A percentile compares a stretch with the other conserved stretches of the same genome.
These are phyloP conservation scores for Gulo gulo DNA, from an alignment of 2,113 vertebrate genomes.

Conservation along the genomic window DNA sequence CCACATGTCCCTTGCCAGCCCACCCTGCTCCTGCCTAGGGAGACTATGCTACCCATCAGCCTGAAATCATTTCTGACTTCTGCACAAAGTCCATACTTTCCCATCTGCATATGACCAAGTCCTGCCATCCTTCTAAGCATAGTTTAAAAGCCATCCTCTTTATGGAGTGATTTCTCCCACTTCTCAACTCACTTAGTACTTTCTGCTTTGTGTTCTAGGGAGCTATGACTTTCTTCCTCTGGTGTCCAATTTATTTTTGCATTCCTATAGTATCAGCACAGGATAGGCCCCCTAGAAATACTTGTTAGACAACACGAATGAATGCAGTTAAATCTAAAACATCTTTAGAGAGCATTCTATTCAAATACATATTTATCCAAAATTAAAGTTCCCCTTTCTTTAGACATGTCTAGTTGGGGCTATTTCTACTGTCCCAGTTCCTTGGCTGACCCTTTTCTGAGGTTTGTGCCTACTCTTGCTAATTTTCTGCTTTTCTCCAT, in stretches of 20 bases:
- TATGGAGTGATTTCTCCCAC: not conserved
- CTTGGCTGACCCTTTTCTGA: not conserved
- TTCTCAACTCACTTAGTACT: not conserved
- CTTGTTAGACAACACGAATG: not conserved
- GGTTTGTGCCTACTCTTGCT: not conserved
- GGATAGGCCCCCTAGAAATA: not conserved
- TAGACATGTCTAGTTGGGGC: not conserved
- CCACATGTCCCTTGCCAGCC: not conserved
- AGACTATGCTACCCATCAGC: not conserved
- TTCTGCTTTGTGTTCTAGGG: not conserved
- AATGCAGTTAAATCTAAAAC: not conserved
- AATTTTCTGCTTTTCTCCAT: conserved; percentile 34
- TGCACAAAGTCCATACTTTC: not conserved
- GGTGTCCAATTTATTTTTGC: not conserved
- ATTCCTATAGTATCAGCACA: not conserved
- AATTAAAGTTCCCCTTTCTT: conserved; percentile 5
- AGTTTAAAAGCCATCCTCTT: not conserved
- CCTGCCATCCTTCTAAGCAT: not conserved
- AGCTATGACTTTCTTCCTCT: not conserved
- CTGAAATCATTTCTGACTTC: not conserved
- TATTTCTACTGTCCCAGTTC: not conserved
- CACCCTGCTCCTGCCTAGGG: fast-evolving
- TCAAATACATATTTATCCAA: not conserved
- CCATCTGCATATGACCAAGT: not conserved
- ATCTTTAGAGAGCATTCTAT: not conserved